A percentile compares a stretch with the other conserved stretches of the same genome.
phyloP scores from a whole-genome alignment of 2,888 invertebrate genomes.

The Apotomis capreana region DNA sequence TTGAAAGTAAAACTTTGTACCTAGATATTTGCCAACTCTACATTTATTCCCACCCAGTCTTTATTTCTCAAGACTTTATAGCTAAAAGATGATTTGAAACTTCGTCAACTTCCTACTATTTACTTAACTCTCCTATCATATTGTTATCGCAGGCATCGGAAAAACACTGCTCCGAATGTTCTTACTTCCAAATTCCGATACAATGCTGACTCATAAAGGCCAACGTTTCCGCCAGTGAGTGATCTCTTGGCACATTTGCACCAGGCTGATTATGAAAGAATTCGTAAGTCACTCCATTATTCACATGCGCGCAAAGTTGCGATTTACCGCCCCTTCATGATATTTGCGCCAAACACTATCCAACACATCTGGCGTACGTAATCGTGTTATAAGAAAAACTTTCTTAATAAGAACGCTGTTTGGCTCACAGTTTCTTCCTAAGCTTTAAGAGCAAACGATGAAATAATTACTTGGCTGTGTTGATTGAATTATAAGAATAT shows the following conservation, averaged over 20 bases:
- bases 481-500: slow-evolving; percentile 39
- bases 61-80: too few species aligned
- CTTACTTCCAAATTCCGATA: neutral
- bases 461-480: slow-evolving; percentile 57
- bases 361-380: slow-evolving; percentile 80
- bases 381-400: slow-evolving; percentile 82
- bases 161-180: neutral
- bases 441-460: slow-evolving; percentile 57
- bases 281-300: slow-evolving; percentile 40
- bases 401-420: slow-evolving; percentile 79
- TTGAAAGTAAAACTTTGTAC: too few species aligned
- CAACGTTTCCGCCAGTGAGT: neutral
- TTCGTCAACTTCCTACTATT: too few species aligned
- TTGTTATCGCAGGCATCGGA: neutral
- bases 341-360: slow-evolving; percentile 68
- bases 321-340: slow-evolving; percentile 51
- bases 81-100: too few species aligned
- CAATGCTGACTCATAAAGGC: neutral
- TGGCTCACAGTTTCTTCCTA: slow-evolving; percentile 64
- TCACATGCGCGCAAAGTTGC: slow-evolving; percentile 37
- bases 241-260: slow-evolving; percentile 24
- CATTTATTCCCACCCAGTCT: too few species aligned
- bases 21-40: too few species aligned
- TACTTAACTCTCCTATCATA: too few species aligned
- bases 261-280: slow-evolving; percentile 36